Evolutionary conservation across 1,140 invertebrate genomes (phyloP).

Genomic region (Neodiprion fabricii): DNA sequence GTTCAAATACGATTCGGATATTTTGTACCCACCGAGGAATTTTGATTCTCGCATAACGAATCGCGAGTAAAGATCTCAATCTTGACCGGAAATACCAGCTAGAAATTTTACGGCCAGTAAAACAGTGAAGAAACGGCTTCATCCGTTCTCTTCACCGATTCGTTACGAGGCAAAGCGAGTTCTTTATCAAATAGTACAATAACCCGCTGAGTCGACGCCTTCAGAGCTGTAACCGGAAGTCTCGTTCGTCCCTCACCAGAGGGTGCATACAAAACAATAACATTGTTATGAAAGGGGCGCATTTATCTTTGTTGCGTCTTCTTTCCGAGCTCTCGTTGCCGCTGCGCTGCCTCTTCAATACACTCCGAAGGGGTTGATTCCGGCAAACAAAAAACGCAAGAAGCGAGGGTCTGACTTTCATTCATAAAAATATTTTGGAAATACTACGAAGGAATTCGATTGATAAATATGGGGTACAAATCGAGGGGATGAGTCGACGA

Average conservation of each 20-base stretch:
- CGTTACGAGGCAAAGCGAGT: not conserved
- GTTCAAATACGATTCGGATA: no score
- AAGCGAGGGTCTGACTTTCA: not conserved
- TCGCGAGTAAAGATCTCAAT: not conserved
- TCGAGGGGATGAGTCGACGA: not conserved
- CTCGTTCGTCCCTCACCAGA: not conserved
- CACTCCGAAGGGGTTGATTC: not conserved
- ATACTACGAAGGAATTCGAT: conserved; percentile 13
- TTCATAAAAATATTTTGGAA: conserved; percentile 1
- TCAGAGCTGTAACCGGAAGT: not conserved
- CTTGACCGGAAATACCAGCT: conserved; percentile 2
- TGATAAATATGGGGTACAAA: not conserved
- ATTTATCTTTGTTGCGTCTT: not conserved
- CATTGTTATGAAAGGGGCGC: conserved; percentile 1
- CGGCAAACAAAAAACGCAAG: no score
- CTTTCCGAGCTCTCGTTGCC: not conserved
- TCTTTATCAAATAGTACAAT: not conserved
- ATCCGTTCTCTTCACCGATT: not conserved
- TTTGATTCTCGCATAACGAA: not conserved
- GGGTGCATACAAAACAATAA: not conserved
- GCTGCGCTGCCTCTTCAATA: not conserved
- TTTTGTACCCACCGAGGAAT: no score
- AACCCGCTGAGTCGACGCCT: not conserved
- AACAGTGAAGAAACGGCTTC: not conserved
- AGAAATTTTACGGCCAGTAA: not conserved